Percentiles rank a stretch among this genome's conserved stretches.
Conservation (phyloP, 2,797 vertebrate species). For the Enteromius afrohamiltoni region DNA sequence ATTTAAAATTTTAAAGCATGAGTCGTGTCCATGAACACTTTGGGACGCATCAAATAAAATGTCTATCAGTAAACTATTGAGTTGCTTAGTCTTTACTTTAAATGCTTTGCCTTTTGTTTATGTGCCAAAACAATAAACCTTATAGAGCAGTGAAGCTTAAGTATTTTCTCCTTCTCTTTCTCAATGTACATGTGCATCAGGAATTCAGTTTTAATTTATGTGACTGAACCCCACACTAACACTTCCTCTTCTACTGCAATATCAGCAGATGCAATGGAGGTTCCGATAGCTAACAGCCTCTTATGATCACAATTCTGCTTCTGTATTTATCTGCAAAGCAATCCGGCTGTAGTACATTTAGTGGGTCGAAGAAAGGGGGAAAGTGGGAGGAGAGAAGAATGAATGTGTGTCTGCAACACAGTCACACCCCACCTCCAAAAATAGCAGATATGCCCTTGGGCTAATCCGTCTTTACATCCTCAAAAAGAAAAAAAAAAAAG, state of each 20-base stretch:
- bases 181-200: background rate
- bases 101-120: background rate
- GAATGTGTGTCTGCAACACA: conserved; percentile 29
- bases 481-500: conserved; percentile 8
- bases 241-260: background rate
- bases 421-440: conserved; percentile 35
- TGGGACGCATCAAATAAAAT: background rate
- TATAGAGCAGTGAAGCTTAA: background rate
- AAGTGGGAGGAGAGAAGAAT: conserved; percentile 18
- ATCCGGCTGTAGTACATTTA: conserved; percentile 26
- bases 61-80: background rate
- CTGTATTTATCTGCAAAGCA: conserved; percentile 34
- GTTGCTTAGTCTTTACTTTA: background rate
- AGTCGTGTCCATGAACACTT: too few relatives aligned
- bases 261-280: conserved; percentile 27
- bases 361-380: conserved; percentile 12
- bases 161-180: background rate
- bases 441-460: conserved; percentile 55
- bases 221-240: too few relatives aligned
- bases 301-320: conserved; percentile 45
- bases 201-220: too few relatives aligned
- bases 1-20: too few relatives aligned
- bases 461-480: conserved; percentile 46
- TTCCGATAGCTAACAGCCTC: conserved; percentile 35
- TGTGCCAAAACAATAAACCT: background rate